These are phyloP conservation scores for Heterodera schachtii DNA, from an alignment of 1,140 invertebrate genomes.

Conservation along the genomic window DNA sequence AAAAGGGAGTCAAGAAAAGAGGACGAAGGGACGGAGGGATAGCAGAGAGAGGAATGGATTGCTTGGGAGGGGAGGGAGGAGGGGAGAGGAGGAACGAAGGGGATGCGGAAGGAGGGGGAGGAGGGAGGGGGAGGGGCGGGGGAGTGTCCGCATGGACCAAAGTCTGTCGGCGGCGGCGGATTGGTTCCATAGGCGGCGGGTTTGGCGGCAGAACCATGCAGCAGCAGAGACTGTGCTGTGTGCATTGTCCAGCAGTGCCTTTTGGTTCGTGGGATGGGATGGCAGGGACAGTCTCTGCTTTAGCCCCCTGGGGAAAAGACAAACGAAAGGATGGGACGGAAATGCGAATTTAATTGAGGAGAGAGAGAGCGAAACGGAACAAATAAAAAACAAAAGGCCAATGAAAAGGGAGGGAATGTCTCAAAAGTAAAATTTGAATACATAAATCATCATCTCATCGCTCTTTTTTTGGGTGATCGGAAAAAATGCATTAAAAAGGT, in stretches of 20 bases:
- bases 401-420: too few relatives aligned
- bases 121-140: too few relatives aligned
- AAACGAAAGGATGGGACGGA: background rate
- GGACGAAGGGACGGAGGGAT: background rate
- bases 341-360: conserved; percentile 16
- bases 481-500: background rate
- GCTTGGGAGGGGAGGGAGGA: background rate
- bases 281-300: too few relatives aligned
- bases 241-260: background rate
- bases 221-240: too few relatives aligned
- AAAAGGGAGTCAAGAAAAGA: background rate
- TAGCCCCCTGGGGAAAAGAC: background rate
- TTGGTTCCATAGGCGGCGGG: too few relatives aligned
- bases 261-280: background rate
- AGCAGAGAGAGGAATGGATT: background rate
- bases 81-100: background rate
- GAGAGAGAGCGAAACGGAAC: background rate
- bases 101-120: too few relatives aligned
- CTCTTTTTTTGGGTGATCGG: background rate
- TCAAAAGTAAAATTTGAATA: background rate
- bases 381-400: background rate
- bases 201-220: too few relatives aligned
- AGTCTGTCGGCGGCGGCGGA: too few relatives aligned
- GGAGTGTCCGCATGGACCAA: too few relatives aligned
- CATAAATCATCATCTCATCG: background rate